Evolutionary conservation across 2,888 invertebrate species (phyloP), one percentile per base, ranked within the genome.

Genomic region (Aspidiotus destructor): DNA sequence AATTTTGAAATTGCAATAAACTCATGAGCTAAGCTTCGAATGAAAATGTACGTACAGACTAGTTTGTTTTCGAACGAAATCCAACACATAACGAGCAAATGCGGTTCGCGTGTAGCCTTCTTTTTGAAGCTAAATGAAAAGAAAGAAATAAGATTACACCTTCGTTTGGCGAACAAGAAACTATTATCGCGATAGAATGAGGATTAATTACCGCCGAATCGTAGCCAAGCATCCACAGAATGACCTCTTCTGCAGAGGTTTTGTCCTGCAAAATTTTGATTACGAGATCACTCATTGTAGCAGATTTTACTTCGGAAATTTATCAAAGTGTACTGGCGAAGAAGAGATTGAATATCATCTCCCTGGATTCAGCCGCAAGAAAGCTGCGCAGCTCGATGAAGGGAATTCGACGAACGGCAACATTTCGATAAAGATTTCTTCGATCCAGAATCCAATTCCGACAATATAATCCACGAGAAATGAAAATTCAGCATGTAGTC

Each of bases 61-160:
- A 41, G 67, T 67, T 16, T 67, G 67, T 8, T 58, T 16, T 7
- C 67, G 58, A 17, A 67, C n/a, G 60, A 67, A 67, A n/a, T 67
- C 67, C 5, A 67, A 28, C n/a, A 67, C 40, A 44, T 58, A 67
- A 10, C 67, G 41, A 28, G 67, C 57, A 15, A 67, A 67, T 8
- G 58, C 67, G 9, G 52, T 17, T 48, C 42, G 17, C 58, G 40
- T 67, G 15, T 28, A 41, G 7, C 60, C 67, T 41, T 57, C 41
- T 67, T 67, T 67, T 13, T 15, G 48, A 10, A 44, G 44, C 65
- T 65, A 17, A 6, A 28, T 11, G 28, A 10, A 10, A 28, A 13
- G 40, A 17, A 48, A 2, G 16, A 7, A 42, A 10, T 15, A n/a
- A 17, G 1, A 15, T 63, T 13, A 15, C 17, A 28, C 16, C 52